Evolutionary conservation across 2,113 vertebrate genomes (phyloP).

Genomic region (Axis porcinus): DNA sequence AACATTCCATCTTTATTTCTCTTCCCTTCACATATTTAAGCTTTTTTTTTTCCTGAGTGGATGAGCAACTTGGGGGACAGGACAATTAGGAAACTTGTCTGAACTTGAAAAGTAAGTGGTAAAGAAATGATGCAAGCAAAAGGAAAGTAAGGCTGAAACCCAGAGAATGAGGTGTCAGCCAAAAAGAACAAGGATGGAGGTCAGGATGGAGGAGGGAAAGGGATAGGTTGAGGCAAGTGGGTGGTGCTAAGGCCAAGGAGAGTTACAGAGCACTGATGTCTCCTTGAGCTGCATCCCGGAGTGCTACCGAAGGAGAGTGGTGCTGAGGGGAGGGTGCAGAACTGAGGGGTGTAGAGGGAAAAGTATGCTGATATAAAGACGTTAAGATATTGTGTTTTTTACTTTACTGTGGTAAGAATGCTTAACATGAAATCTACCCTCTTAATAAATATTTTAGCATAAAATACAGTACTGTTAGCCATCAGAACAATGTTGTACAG

Average conservation of each 20-base stretch:
- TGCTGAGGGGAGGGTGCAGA: background rate
- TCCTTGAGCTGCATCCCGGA: background rate
- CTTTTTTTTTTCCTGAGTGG: background rate
- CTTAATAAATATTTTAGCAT: background rate
- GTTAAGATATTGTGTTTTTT: background rate
- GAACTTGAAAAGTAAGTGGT: background rate
- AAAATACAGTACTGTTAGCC: background rate
- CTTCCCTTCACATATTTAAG: background rate
- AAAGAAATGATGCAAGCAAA: constrained; percentile 43
- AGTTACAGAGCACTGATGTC: background rate
- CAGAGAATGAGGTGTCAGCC: constrained; percentile 30
- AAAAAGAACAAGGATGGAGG: constrained; percentile 18
- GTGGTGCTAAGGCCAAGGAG: background rate
- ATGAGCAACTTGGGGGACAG: background rate
- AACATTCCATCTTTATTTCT: background rate
- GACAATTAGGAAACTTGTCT: constrained; percentile 15
- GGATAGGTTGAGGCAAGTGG: background rate
- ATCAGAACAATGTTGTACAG: background rate
- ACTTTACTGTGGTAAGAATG: background rate
- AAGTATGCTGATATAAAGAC: background rate
- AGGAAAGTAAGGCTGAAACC: background rate
- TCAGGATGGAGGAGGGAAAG: background rate
- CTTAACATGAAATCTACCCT: background rate
- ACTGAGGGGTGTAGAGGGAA: background rate
- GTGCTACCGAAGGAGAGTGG: background rate